Conservation (phyloP, 2,888 invertebrate species). For the Brachylomia viminalis region DNA sequence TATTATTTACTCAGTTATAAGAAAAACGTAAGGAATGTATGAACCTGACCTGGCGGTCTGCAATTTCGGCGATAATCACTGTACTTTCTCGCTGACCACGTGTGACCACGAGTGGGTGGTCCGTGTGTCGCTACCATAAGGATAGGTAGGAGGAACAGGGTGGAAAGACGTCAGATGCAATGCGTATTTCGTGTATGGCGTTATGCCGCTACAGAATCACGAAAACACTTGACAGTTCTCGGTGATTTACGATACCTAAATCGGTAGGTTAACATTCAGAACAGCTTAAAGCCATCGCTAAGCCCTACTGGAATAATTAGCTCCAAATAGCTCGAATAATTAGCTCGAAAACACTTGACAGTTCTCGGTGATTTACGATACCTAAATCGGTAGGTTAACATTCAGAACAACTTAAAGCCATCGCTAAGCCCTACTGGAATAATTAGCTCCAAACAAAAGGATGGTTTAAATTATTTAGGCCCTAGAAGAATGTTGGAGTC, state of each 20-base stretch:
- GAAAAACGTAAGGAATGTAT: conserved; percentile 1
- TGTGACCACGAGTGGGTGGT: background rate
- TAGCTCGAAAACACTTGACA: background rate
- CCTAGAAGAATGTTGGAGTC: background rate
- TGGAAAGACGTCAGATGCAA: background rate
- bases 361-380: background rate
- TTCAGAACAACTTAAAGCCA: too few relatives aligned
- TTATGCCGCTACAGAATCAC: background rate
- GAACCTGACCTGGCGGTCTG: background rate
- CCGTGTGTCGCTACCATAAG: background rate
- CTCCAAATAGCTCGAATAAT: too few relatives aligned
- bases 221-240: background rate
- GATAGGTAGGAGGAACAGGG: background rate
- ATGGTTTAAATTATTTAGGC: background rate
- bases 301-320: background rate
- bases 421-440: background rate
- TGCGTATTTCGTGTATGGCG: background rate
- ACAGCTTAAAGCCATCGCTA: too few relatives aligned
- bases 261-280: background rate
- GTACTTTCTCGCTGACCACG: too few relatives aligned
- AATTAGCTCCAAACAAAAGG: background rate
- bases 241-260: background rate
- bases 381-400: background rate
- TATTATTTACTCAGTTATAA: background rate
- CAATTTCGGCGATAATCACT: too few relatives aligned